A percentile compares a stretch with the other conserved stretches of the same genome.
Conservation (phyloP, 1,140 invertebrate genomes). For the Ips nitidus region DNA sequence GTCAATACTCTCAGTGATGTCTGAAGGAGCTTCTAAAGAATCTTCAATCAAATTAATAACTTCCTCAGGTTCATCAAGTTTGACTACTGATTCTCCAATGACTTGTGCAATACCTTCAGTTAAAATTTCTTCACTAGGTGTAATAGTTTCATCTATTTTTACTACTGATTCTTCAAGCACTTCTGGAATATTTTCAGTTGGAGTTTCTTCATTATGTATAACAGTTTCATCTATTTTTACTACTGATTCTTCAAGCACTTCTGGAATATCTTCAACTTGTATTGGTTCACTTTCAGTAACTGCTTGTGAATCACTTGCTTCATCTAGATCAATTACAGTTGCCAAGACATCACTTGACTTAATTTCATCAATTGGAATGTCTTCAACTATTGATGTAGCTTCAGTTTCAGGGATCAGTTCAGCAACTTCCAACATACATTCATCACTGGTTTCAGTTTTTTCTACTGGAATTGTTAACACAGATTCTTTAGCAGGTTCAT, state of each 20-base stretch:
- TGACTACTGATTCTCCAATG: background rate
- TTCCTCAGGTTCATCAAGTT: background rate
- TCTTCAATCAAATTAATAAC: background rate
- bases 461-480: no score
- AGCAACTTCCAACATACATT: no score
- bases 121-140: background rate
- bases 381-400: no score
- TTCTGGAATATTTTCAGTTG: slow-evolving; percentile 8
- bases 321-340: no score
- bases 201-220: background rate
- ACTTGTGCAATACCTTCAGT: background rate
- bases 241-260: background rate
- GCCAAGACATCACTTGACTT: no score
- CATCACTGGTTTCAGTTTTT: no score
- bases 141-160: background rate
- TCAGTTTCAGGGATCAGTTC: no score
- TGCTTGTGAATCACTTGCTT: background rate
- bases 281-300: background rate
- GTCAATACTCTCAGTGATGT: background rate
- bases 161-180: background rate
- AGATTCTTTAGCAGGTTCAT: no score
- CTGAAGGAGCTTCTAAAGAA: background rate
- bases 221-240: slow-evolving; percentile 1
- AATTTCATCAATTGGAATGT: no score
- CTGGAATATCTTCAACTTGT: slow-evolving; percentile 2